Evolutionary conservation across 2,113 vertebrate genomes (phyloP), one percentile per base, ranked within the genome.

Genomic region (Axis porcinus): DNA sequence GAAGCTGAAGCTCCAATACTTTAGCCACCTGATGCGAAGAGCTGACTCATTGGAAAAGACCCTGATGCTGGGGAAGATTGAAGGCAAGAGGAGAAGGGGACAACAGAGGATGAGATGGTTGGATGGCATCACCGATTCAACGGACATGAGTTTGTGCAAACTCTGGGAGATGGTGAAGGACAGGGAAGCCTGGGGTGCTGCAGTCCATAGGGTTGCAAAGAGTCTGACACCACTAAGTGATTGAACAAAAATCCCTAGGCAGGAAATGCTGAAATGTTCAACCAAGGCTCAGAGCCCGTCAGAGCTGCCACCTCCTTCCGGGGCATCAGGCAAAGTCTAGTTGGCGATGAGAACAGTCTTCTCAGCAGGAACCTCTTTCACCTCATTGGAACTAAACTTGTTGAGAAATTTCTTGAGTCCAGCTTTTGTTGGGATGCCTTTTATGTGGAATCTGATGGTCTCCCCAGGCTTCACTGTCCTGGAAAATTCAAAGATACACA

Each of bases 301-400:
- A 55, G 19, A 43, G 36, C 55, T 36, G 27, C 62, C 25, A 19
- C 58, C 25, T 70, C 13, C 21, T 36, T 67, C 40, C 15, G 0
- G 4, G 27, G 58, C 28, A 4, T 28, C 43, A 27, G 25, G 45
- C 33, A 25, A 58, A 33, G 33, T 78, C 98, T 98, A 98, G 1
- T 97, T 36, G 0, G n/a, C 58, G 91, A 98, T 88, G 25, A 25
- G 94, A 95, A 98, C 91, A 6, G n/a, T 9, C 94, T 98, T 99
- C 97, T 99, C 98, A 12, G n/a, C 9, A 5, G 93, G 96, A 99
- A 83, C 97, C 12, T 94, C 98, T 96, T 98, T 99, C 85, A 99
- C 82, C 86, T 98, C 95, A 58, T 40, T 64, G 2, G 98, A 98
- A 19, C 30, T 98, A 58, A 99, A 97, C 93, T 97, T 98, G 97